Conservation (phyloP, 2,888 invertebrate species). For the Dimorphilus gyrociliatus region DNA sequence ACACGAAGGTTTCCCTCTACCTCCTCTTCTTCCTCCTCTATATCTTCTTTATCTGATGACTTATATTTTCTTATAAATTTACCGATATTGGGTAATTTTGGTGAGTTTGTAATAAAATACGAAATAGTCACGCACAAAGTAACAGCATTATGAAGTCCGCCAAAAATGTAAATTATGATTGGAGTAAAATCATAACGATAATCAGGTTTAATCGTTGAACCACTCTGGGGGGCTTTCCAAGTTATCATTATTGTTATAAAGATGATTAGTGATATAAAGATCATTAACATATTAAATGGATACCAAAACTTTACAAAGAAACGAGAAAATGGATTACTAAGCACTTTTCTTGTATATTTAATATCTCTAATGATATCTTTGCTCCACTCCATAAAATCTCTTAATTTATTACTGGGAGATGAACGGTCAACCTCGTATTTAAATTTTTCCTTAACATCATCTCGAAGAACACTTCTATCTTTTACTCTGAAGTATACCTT, state of each 20-base stretch:
- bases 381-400: conserved; percentile 34
- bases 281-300: conserved; percentile 24
- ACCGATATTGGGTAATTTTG: conserved; percentile 19
- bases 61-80: neutral
- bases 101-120: conserved; percentile 29
- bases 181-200: conserved; percentile 14
- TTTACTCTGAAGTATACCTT: conserved; percentile 32
- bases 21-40: neutral
- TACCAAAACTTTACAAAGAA: conserved; percentile 12
- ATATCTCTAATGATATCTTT: conserved; percentile 34
- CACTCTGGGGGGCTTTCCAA: conserved; percentile 22
- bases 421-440: conserved; percentile 34
- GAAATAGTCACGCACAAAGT: conserved; percentile 23
- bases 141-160: conserved; percentile 24
- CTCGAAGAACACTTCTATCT: conserved; percentile 29
- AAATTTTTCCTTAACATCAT: conserved; percentile 30
- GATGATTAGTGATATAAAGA: conserved; percentile 26
- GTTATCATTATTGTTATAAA: conserved; percentile 27
- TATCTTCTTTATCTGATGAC: neutral
- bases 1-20: conserved; percentile 14
- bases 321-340: neutral
- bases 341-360: conserved; percentile 7
- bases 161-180: conserved; percentile 19
- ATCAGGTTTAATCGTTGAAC: no score
- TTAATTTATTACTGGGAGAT: conserved; percentile 32